These are phyloP conservation scores for Hydropsyche tenuis DNA, from an alignment of 1,140 invertebrate species.

Conservation along the genomic window DNA sequence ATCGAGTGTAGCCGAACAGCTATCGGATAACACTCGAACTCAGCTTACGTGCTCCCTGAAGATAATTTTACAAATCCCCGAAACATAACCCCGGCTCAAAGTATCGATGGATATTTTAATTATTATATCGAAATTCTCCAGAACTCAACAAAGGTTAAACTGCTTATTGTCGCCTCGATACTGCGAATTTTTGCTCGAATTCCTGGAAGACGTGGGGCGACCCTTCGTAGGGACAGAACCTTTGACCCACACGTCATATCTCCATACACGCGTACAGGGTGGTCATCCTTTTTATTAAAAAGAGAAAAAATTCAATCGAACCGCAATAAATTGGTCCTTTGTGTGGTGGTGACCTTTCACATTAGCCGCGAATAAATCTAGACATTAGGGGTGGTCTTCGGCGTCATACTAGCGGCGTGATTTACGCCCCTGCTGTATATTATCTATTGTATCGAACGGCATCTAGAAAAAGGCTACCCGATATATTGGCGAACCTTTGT, in stretches of 20 bases:
- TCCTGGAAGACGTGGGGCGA: not conserved
- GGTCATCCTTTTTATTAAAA: not conserved
- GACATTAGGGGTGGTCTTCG: not conserved
- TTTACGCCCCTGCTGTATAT: slow-evolving; percentile 10
- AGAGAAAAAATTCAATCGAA: slow-evolving; percentile 13
- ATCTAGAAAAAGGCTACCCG: not conserved
- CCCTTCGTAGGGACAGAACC: not conserved
- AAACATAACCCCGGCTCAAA: too few relatives aligned
- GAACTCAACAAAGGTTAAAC: too few relatives aligned
- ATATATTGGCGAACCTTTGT: not conserved
- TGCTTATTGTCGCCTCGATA: too few relatives aligned
- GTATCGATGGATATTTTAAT: too few relatives aligned
- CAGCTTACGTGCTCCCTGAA: not conserved
- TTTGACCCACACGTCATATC: slow-evolving; percentile 6
- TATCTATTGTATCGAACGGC: slow-evolving; percentile 15
- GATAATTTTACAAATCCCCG: not conserved
- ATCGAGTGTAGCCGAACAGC: not conserved
- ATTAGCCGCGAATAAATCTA: slow-evolving; percentile 13
- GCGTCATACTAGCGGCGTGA: slow-evolving; percentile 10
- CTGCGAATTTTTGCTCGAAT: not conserved
- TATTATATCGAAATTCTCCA: too few relatives aligned
- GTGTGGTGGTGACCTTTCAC: not conserved
- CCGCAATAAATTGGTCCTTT: slow-evolving; percentile 15
- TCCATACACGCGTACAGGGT: slow-evolving; percentile 3
- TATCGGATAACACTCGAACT: not conserved